Percentiles rank a stretch among this genome's conserved stretches.
These are phyloP conservation scores for Trichopoda pennipes DNA, from an alignment of 2,888 invertebrate species.

Conservation along the genomic window DNA sequence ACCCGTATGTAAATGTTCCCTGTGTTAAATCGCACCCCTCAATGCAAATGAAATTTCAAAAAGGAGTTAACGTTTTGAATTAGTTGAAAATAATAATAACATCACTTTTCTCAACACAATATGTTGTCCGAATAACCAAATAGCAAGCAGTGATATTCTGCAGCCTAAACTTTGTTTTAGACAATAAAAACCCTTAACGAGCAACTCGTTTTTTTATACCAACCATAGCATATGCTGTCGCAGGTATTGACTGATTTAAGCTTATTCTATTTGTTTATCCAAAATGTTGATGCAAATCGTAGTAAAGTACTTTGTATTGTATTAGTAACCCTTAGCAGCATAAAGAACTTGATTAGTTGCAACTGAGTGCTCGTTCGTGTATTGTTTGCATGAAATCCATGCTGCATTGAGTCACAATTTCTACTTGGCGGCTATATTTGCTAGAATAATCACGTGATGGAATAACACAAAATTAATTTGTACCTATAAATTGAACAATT, in stretches of 20 bases:
- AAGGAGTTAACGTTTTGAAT: not conserved
- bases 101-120: constrained; percentile 17
- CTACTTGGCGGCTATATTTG: constrained; percentile 41
- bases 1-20: not conserved
- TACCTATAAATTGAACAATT: not conserved
- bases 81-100: not conserved
- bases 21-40: no score
- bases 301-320: constrained; percentile 29
- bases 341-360: constrained; percentile 43
- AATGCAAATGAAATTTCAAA: constrained; percentile 6
- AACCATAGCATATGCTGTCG: not conserved
- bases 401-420: constrained; percentile 46
- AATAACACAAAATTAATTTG: constrained; percentile 52
- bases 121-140: not conserved
- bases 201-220: constrained; percentile 26
- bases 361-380: constrained; percentile 3
- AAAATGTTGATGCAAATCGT: constrained; percentile 29
- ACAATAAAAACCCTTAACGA: constrained; percentile 29
- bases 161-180: constrained; percentile 6
- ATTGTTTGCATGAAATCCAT: not conserved
- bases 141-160: not conserved
- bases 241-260: not conserved
- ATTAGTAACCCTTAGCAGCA: constrained; percentile 50
- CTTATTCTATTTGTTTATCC: constrained; percentile 11
- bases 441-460: constrained; percentile 47